Base-by-base conservation (phyloP, 23 tunicate species). In the Styela plicata region DNA sequence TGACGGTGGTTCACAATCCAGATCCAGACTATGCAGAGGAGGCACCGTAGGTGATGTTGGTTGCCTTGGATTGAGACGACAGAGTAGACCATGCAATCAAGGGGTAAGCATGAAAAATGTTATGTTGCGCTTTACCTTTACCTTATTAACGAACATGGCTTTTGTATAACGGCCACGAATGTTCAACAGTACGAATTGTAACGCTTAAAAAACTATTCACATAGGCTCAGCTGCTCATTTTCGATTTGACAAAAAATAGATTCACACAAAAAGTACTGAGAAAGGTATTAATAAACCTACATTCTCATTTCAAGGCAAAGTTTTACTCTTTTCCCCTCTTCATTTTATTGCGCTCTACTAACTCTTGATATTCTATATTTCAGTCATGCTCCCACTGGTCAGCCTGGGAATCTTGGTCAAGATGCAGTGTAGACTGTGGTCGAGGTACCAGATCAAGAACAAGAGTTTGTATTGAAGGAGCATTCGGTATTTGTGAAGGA, bases 331-430 rank as follows among this genome's bases (percentile, higher is more conserved):
- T n/a, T n/a, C n/a, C n/a, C n/a, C n/a, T n/a, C n/a, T n/a, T n/a
- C n/a, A n/a, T n/a, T n/a, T n/a, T n/a, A n/a, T n/a, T n/a, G n/a
- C 24, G 74, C 74, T 26, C 74, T 16, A 20, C n/a, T n/a, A n/a
- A n/a, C n/a, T n/a, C n/a, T n/a, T n/a, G n/a, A n/a, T n/a, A n/a
- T n/a, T n/a, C n/a, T n/a, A 20, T 34, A 61, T 36, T 91, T 36
- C 69, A 91, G 97, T 61, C 87, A 34, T 91, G 97, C 52, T 85
- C 97, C 0, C 1, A 22, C 30, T 91, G 88, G 87, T 36, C 81
- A 2, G 75, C 65, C 28, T 91, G 97, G 97, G 19, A 79, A 10
- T 53, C 74, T 23, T 84, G 69, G 63, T 23, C 83, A 63, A 34
- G 69, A 26, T 91, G 97, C 69, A 34, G 24, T 18, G 63, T 66